phyloP scores from a whole-genome alignment of 2,888 invertebrate genomes.

The Stegophylla sp. region DNA sequence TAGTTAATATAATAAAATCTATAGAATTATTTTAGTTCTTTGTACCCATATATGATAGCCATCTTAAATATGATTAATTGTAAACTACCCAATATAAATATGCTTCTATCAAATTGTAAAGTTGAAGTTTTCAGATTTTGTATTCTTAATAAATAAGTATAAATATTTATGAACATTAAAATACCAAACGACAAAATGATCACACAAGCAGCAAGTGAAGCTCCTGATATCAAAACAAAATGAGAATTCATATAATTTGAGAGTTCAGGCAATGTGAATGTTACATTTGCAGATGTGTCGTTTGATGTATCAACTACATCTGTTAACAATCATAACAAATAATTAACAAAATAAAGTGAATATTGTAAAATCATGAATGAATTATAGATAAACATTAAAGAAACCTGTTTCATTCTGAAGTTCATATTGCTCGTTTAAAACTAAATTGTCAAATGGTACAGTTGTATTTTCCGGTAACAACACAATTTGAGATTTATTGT shows the following conservation, averaged over 20 bases:
- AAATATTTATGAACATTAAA: not conserved
- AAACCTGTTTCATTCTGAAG: constrained; percentile 52
- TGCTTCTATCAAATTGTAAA: no score
- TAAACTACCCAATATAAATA: no score
- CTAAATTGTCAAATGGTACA: constrained; percentile 16
- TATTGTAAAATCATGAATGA: not conserved
- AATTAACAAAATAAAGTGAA: not conserved
- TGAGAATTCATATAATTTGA: constrained; percentile 54
- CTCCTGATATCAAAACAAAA: constrained; percentile 54
- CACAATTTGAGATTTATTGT: constrained; percentile 49
- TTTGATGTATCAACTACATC: constrained; percentile 28
- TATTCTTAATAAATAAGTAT: not conserved
- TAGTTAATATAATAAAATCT: no score
- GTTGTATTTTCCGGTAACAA: constrained; percentile 42
- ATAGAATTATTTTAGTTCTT: no score
- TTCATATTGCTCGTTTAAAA: constrained; percentile 46
- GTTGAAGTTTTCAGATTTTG: no score
- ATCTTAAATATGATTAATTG: no score
- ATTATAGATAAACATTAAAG: not conserved
- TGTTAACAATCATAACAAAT: constrained; percentile 4
- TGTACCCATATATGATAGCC: no score
- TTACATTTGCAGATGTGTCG: constrained; percentile 44
- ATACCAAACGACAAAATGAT: constrained; percentile 47
- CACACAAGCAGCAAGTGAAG: constrained; percentile 47
- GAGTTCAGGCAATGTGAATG: constrained; percentile 41